These are phyloP conservation scores for Heterocephalus glaber DNA, from an alignment of 2,113 vertebrate species.

Conservation along the genomic window DNA sequence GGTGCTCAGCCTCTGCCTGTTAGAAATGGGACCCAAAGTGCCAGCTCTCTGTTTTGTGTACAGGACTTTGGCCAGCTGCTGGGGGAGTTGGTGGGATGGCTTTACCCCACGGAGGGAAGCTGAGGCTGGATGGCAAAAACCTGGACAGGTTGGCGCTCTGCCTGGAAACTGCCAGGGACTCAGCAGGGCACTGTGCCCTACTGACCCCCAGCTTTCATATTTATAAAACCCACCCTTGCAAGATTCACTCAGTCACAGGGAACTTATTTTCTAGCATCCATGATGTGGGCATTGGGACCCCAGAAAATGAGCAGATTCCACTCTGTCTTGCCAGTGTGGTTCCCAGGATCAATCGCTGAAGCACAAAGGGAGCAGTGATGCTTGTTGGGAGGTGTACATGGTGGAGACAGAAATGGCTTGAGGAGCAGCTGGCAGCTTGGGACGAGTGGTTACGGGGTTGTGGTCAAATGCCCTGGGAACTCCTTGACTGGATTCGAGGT, in stretches of 20 bases:
- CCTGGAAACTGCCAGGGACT: neutral
- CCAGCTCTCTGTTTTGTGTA: fast-evolving
- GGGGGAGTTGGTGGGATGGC: neutral
- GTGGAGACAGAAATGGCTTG: neutral
- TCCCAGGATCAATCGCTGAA: neutral
- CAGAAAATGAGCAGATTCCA: neutral
- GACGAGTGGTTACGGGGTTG: neutral
- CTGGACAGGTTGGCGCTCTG: neutral
- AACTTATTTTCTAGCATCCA: neutral
- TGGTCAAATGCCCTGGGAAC: neutral
- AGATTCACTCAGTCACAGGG: neutral
- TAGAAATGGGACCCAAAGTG: fast-evolving
- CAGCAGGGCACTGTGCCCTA: neutral
- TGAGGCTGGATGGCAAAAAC: neutral
- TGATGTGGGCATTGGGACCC: neutral
- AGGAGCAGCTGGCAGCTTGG: neutral
- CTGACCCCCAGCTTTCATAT: neutral
- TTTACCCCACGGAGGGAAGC: fast-evolving
- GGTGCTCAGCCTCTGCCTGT: neutral
- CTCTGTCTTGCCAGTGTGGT: neutral
- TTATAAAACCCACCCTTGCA: neutral
- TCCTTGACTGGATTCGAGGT: neutral
- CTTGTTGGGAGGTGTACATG: neutral
- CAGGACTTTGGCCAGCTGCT: neutral
- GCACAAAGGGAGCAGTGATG: neutral